Percentiles rank a stretch among this genome's conserved stretches.
Conservation (phyloP, 2,797 vertebrate genomes). For the Pithecia hirsuta region DNA sequence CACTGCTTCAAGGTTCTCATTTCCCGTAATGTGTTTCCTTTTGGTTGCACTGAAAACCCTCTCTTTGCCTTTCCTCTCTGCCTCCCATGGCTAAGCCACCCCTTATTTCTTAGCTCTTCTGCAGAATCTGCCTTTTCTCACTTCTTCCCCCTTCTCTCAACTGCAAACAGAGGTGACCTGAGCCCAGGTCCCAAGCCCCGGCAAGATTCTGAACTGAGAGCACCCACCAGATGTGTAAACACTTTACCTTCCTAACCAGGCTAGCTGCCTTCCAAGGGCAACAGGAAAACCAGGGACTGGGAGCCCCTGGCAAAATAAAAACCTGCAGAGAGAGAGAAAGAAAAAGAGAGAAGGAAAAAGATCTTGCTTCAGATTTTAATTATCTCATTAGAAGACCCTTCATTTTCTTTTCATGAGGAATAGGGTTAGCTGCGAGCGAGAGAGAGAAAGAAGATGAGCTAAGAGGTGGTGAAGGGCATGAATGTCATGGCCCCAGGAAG, state of each 20-base stretch:
- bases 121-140: background rate
- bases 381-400: slow-evolving; percentile 86
- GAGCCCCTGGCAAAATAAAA: slow-evolving; percentile 93
- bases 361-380: slow-evolving; percentile 88
- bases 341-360: slow-evolving; percentile 77
- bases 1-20: slow-evolving; percentile 47
- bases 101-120: background rate
- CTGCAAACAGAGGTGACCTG: slow-evolving; percentile 5
- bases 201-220: slow-evolving; percentile 84
- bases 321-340: background rate
- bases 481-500: slow-evolving; percentile 82
- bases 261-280: slow-evolving; percentile 91
- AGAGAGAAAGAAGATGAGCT: slow-evolving; percentile 60
- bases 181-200: slow-evolving; percentile 70
- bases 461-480: slow-evolving; percentile 26
- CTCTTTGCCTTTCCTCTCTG: slow-evolving; percentile 14
- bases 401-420: slow-evolving; percentile 39
- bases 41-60: background rate
- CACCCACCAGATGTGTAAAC: slow-evolving; percentile 92
- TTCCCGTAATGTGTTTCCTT: slow-evolving; percentile 42
- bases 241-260: slow-evolving; percentile 92
- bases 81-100: background rate
- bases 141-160: slow-evolving; percentile 3
- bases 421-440: background rate
- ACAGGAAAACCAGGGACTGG: slow-evolving; percentile 93